Conservation (phyloP, 2,888 invertebrate species). For the Drosophila robusta region DNA sequence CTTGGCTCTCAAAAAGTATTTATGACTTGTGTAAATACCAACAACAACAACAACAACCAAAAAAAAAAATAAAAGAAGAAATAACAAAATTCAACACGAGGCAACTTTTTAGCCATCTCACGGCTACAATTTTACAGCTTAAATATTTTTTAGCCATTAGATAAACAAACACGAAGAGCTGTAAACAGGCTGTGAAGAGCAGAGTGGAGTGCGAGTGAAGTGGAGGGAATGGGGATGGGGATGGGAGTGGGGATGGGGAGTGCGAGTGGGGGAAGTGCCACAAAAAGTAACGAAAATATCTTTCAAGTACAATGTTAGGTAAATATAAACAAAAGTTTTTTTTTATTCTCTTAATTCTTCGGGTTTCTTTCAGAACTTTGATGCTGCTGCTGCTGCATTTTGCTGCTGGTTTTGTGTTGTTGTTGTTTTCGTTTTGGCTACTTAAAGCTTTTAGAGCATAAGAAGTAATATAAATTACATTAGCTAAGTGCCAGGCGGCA, state of each 20-base stretch:
- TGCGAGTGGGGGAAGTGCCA: constrained; percentile 22
- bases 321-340: constrained; percentile 79
- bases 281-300: constrained; percentile 69
- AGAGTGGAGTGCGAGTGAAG: not conserved
- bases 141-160: constrained; percentile 79
- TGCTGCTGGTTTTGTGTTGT: constrained; percentile 41
- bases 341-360: constrained; percentile 14
- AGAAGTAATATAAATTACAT: constrained; percentile 79
- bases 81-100: constrained; percentile 14
- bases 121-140: constrained; percentile 71
- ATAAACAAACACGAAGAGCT: constrained; percentile 71
- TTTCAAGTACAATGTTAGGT: constrained; percentile 83
- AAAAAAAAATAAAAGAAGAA: constrained; percentile 13
- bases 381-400: constrained; percentile 67
- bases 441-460: constrained; percentile 80
- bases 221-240: no score
- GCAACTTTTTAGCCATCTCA: constrained; percentile 67
- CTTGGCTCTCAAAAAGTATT: constrained; percentile 56
- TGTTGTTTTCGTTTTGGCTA: constrained; percentile 60
- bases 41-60: no score
- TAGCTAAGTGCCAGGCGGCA: constrained; percentile 74
- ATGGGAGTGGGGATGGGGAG: not conserved
- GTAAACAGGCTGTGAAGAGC: constrained; percentile 16
- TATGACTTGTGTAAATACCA: constrained; percentile 71
- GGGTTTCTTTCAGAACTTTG: constrained; percentile 21